These are phyloP conservation scores for Apogon talboti DNA, from an alignment of 2,797 vertebrate species.

Conservation along the genomic window DNA sequence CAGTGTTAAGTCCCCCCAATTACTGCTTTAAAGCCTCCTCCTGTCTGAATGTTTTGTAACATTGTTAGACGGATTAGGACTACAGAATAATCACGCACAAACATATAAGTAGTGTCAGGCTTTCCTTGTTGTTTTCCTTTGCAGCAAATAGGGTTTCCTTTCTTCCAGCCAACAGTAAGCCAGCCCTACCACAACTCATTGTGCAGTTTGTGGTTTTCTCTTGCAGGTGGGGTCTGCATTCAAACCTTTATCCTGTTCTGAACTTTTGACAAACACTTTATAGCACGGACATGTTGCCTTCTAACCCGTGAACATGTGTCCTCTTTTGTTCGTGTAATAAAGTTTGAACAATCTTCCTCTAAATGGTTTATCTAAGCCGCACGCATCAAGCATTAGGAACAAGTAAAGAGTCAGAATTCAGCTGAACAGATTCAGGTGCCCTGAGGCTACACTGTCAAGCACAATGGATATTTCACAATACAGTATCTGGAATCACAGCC, in stretches of 20 bases:
- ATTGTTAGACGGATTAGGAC: slow-evolving; percentile 83
- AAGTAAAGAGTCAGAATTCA: slow-evolving; percentile 51
- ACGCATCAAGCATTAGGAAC: slow-evolving; percentile 59
- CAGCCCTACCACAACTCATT: slow-evolving; percentile 54
- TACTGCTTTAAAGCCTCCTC: slow-evolving; percentile 79
- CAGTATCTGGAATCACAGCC: slow-evolving; percentile 83
- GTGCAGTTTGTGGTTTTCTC: slow-evolving; percentile 52
- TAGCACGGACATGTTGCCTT: slow-evolving; percentile 55
- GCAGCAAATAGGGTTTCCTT: slow-evolving; percentile 67
- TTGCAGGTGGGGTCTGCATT: slow-evolving; percentile 72
- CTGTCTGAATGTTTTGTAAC: slow-evolving; percentile 84
- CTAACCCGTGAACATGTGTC: slow-evolving; percentile 54
- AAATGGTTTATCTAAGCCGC: slow-evolving; percentile 74
- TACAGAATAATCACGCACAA: slow-evolving; percentile 82
- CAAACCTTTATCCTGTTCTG: slow-evolving; percentile 67
- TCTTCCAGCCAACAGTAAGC: slow-evolving; percentile 58
- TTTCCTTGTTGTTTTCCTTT: slow-evolving; percentile 71
- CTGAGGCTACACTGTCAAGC: slow-evolving; percentile 64
- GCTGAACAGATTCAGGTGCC: slow-evolving; percentile 63
- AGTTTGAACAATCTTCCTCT: slow-evolving; percentile 59
- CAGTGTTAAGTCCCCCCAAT: slow-evolving; percentile 78
- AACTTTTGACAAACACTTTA: slow-evolving; percentile 66
- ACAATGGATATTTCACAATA: slow-evolving; percentile 87
- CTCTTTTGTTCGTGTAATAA: slow-evolving; percentile 58
- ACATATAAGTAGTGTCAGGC: slow-evolving; percentile 80